Percentiles rank a stretch among this genome's conserved stretches.
Conservation (phyloP, 2,888 invertebrate genomes). For the Drosophila anceps region DNA sequence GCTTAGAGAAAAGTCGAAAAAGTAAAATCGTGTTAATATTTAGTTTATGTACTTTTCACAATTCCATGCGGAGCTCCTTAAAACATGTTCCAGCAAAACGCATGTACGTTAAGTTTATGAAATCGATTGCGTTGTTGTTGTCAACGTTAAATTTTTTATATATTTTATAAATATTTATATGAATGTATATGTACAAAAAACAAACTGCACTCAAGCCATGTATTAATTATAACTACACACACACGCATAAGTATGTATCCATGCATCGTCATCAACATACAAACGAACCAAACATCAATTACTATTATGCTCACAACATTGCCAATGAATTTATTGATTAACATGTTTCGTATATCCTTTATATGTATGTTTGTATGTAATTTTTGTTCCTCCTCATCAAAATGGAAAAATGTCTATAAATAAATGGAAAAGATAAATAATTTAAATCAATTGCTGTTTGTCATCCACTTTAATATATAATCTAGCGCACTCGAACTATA, state of each 20-base stretch:
- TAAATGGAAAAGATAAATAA: slow-evolving; percentile 65
- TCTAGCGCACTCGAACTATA: slow-evolving; percentile 3
- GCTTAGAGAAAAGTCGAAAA: background rate
- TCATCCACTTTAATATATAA: slow-evolving; percentile 14
- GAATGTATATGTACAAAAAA: slow-evolving; percentile 33
- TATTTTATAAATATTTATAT: slow-evolving; percentile 74
- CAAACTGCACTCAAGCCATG: slow-evolving; percentile 22
- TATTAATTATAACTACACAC: slow-evolving; percentile 28
- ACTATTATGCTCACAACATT: slow-evolving; percentile 45
- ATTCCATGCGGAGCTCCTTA: slow-evolving; percentile 19
- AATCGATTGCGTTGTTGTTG: slow-evolving; percentile 49
- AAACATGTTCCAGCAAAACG: slow-evolving; percentile 42
- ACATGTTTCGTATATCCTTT: slow-evolving; percentile 49
- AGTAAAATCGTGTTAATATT: background rate
- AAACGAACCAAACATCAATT: slow-evolving; percentile 24
- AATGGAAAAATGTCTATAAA: slow-evolving; percentile 50
- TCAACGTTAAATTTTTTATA: slow-evolving; percentile 57
- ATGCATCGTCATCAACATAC: slow-evolving; percentile 37
- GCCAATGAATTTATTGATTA: slow-evolving; percentile 42
- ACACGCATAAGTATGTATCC: slow-evolving; percentile 4
- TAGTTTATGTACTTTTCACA: background rate
- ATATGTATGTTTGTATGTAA: slow-evolving; percentile 51
- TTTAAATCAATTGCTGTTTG: slow-evolving; percentile 39
- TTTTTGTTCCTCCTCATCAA: slow-evolving; percentile 54
- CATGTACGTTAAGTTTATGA: slow-evolving; percentile 68